Conservation (phyloP, 1,140 invertebrate species). For the Drosophila lini region DNA sequence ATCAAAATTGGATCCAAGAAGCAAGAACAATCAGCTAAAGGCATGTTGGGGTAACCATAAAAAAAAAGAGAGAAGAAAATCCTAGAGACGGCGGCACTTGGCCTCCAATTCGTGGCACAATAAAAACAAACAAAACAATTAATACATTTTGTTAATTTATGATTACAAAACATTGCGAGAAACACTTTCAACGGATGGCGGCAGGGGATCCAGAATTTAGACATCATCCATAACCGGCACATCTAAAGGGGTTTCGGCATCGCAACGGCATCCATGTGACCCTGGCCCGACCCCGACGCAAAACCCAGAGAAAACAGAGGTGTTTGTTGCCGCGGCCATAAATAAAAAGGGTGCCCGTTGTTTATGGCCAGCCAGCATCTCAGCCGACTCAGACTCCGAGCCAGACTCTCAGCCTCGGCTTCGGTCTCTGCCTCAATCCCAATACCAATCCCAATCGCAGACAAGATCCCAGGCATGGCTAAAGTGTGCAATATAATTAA, state of each 20-base stretch:
- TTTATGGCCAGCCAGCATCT: constrained; percentile 66
- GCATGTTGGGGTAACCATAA: constrained; percentile 21
- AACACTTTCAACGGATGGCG: constrained; percentile 55
- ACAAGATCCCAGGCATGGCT: constrained; percentile 65
- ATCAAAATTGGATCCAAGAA: constrained; percentile 31
- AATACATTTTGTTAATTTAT: constrained; percentile 84
- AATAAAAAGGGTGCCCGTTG: constrained; percentile 82
- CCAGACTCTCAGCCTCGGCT: constrained; percentile 14
- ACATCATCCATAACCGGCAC: constrained; percentile 64
- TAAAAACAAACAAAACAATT: constrained; percentile 84
- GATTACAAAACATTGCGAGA: constrained; percentile 82
- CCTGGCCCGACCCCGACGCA: constrained; percentile 55
- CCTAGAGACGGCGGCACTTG: constrained; percentile 64
- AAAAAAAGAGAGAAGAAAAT: constrained; percentile 11
- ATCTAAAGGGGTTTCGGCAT: constrained; percentile 47
- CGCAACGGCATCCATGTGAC: constrained; percentile 24
- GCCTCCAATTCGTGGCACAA: constrained; percentile 72
- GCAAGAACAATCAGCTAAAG: constrained; percentile 38
- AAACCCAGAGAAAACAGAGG: constrained; percentile 60
- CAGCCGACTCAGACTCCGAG: constrained; percentile 24
- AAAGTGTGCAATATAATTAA: constrained; percentile 84
- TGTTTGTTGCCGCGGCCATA: constrained; percentile 79
- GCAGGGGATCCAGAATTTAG: constrained; percentile 60
- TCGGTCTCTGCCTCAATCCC: constrained; percentile 12
- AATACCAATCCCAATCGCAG: constrained; percentile 39